These are phyloP conservation scores for Actenoides lindsayi DNA, from an alignment of 2,113 vertebrate genomes.

Conservation along the genomic window DNA sequence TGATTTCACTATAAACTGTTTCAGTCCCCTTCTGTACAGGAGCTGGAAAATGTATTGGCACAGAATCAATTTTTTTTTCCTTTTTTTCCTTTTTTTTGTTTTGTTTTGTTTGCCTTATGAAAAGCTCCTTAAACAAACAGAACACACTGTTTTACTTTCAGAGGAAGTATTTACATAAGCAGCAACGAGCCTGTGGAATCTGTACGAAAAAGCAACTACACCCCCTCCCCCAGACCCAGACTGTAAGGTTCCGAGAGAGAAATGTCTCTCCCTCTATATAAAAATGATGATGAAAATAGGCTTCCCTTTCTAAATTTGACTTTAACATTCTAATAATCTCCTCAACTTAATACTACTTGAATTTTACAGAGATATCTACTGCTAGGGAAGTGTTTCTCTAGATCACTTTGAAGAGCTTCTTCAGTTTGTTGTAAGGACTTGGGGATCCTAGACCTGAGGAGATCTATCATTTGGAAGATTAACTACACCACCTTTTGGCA, in stretches of 20 bases:
- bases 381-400: background rate
- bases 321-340: background rate
- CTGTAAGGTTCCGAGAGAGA: background rate
- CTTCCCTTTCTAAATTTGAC: background rate
- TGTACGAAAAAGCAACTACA: background rate
- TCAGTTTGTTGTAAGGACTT: background rate
- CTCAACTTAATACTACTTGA: background rate
- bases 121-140: constrained; percentile 50
- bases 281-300: background rate
- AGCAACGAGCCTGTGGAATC: background rate
- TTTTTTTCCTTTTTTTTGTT: background rate
- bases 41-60: constrained; percentile 76
- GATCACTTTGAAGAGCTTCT: background rate
- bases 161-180: background rate
- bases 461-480: background rate
- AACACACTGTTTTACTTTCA: constrained; percentile 4
- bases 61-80: constrained; percentile 60
- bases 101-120: background rate
- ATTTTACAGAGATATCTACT: background rate
- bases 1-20: constrained; percentile 84
- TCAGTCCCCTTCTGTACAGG: constrained; percentile 75
- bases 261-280: background rate
- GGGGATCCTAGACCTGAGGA: background rate
- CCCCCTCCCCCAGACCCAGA: background rate
- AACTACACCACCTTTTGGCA: background rate